phyloP scores from a whole-genome alignment of 2,797 vertebrate species.

The Alca torda region DNA sequence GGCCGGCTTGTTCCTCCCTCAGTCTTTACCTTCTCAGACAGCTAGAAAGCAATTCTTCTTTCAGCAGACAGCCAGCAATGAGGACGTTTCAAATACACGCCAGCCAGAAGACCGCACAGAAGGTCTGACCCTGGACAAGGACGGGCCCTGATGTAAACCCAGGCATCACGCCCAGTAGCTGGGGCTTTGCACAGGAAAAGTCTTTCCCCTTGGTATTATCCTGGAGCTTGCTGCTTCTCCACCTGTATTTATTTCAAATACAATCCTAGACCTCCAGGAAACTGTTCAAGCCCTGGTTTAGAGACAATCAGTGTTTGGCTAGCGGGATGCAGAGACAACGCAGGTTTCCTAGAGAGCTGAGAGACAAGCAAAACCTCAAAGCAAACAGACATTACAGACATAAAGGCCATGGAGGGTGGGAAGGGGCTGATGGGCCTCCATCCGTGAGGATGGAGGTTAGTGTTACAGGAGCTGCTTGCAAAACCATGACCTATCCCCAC shows the following conservation, averaged over 20 bases:
- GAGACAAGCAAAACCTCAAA: neutral
- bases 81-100: neutral
- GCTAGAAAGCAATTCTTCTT: neutral
- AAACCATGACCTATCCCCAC: neutral
- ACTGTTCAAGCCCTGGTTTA: neutral
- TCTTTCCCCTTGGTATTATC: neutral
- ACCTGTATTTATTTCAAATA: neutral
- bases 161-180: neutral
- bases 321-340: neutral
- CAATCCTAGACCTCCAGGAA: neutral
- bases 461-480: neutral
- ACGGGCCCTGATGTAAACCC: neutral
- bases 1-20: neutral
- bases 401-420: accelerated
- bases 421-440: neutral
- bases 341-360: neutral
- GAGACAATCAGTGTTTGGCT: neutral
- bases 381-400: neutral
- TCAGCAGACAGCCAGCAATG: neutral
- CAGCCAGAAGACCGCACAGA: neutral
- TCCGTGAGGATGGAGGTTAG: neutral
- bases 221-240: neutral
- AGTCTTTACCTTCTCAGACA: neutral
- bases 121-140: neutral
- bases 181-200: neutral